Conservation (phyloP, 2,113 vertebrate species). For the Cavia aperea region DNA sequence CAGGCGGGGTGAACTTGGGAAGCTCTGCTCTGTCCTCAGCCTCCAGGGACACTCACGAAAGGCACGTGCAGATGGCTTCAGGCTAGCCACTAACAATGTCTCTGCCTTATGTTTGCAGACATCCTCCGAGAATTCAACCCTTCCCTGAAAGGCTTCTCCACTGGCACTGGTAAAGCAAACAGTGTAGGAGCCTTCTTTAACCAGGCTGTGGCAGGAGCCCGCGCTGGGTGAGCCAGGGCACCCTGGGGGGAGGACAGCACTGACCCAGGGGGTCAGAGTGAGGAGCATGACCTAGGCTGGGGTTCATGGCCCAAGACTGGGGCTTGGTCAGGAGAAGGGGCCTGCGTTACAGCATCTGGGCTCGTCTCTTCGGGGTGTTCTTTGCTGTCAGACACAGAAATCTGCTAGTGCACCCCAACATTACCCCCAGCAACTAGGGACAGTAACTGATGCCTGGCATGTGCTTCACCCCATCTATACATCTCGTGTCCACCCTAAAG, state of each 20-base stretch:
- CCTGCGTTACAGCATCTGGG: not conserved
- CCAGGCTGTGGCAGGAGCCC: constrained; percentile 74
- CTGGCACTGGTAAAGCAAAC: constrained; percentile 62
- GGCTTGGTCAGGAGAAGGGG: not conserved
- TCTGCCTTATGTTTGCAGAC: constrained; percentile 72
- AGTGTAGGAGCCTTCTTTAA: constrained; percentile 67
- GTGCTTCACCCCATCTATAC: not conserved
- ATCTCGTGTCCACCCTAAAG: not conserved
- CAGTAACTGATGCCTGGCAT: not conserved
- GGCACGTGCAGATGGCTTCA: not conserved
- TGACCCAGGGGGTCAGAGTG: not conserved
- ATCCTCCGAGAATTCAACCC: constrained; percentile 81
- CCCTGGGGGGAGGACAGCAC: not conserved
- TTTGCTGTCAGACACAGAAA: not conserved
- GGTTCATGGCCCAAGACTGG: not conserved
- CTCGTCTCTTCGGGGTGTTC: not conserved
- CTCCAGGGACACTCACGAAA: not conserved
- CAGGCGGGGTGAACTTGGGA: not conserved
- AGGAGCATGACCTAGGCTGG: not conserved
- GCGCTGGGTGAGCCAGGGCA: constrained; percentile 64
- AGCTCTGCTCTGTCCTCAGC: not conserved
- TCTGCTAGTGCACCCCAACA: not conserved
- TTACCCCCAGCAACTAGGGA: not conserved
- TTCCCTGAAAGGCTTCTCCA: constrained; percentile 75
- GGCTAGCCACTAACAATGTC: not conserved